A percentile compares a stretch with the other conserved stretches of the same genome.
Conservation (phyloP, 2,113 vertebrate genomes). For the Rallus limicola region DNA sequence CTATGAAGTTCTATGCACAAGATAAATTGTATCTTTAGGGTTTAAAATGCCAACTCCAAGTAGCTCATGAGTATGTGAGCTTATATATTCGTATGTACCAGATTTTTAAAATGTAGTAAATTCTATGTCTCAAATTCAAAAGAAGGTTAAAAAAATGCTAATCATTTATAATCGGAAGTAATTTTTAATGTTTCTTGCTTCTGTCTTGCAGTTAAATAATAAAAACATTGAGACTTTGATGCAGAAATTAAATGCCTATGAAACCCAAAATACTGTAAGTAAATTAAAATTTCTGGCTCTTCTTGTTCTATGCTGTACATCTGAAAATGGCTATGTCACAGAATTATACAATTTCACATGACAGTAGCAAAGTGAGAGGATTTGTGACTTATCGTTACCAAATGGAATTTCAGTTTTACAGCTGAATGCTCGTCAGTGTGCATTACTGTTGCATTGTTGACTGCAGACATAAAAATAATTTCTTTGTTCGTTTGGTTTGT, state of each 20-base stretch:
- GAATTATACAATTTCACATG: neutral
- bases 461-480: neutral
- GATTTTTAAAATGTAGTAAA: neutral
- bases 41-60: neutral
- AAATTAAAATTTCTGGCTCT: neutral
- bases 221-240: slow-evolving; percentile 65
- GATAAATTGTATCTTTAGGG: neutral
- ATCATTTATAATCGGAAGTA: neutral
- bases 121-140: neutral
- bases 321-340: neutral
- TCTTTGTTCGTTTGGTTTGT: neutral
- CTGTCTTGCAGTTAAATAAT: slow-evolving; percentile 47
- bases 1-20: neutral
- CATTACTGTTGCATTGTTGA: neutral
- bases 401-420: neutral
- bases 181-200: neutral
- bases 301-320: neutral
- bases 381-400: neutral
- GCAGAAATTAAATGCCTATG: slow-evolving; percentile 76
- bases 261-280: slow-evolving; percentile 82
- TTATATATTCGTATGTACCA: neutral
- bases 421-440: neutral
- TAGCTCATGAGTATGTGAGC: neutral
- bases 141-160: neutral
- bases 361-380: neutral